These are phyloP conservation scores for Sebastes taczanowskii DNA, from an alignment of 2,797 vertebrate genomes.

Conservation along the genomic window DNA sequence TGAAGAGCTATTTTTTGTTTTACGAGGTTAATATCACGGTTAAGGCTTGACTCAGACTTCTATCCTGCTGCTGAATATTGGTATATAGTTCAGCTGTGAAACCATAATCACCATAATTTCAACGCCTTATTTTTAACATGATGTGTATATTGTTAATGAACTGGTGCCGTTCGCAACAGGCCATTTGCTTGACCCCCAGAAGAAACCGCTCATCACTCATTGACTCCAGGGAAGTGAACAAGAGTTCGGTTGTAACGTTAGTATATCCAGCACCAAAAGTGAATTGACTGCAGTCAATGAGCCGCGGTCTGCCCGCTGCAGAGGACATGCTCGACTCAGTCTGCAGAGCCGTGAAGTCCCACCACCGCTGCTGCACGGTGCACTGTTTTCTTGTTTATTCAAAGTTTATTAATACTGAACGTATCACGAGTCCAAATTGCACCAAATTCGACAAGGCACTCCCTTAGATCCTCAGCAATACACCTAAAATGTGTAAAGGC, in stretches of 20 bases:
- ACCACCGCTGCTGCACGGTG: too few species aligned
- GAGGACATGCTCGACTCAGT: background rate
- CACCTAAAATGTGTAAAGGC: background rate
- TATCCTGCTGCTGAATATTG: background rate
- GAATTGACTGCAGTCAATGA: too few species aligned
- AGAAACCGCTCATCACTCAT: too few species aligned
- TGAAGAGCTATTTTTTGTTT: background rate
- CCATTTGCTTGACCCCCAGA: too few species aligned
- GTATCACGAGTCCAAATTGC: fast-evolving
- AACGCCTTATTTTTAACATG: background rate
- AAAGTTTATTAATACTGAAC: background rate
- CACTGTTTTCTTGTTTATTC: background rate
- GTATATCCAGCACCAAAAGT: too few species aligned
- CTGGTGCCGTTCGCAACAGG: too few species aligned
- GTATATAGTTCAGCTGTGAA: background rate
- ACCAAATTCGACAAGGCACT: background rate
- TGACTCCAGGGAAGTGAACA: too few species aligned
- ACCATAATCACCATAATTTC: background rate
- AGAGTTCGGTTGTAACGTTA: too few species aligned
- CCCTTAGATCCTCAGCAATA: background rate
- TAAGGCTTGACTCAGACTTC: background rate
- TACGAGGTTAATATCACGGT: background rate
- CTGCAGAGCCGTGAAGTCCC: background rate
- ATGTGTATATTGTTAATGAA: background rate
- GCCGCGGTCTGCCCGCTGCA: background rate